Evolutionary conservation across 2,113 vertebrate species (phyloP).

Genomic region (Saccopteryx bilineata): DNA sequence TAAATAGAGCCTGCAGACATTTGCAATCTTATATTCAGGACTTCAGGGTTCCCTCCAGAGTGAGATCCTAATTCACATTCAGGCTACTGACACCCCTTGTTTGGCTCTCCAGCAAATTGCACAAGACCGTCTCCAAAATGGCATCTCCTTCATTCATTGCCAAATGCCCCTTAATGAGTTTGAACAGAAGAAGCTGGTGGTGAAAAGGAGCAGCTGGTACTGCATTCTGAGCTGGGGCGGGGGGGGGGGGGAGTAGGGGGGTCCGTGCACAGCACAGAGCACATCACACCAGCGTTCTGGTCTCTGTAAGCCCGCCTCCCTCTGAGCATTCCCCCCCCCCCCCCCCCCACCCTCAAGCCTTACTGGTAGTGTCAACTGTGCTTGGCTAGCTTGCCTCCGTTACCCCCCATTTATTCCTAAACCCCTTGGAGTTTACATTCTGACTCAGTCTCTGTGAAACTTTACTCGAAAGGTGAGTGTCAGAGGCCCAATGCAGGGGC

Average conservation of each 20-base stretch:
- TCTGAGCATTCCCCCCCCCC: no score
- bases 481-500: no score
- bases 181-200: not conserved
- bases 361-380: not conserved
- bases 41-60: not conserved
- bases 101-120: not conserved
- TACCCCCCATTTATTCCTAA: not conserved
- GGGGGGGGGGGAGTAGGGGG: no score
- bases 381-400: not conserved
- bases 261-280: not conserved
- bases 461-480: not conserved
- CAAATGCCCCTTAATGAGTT: not conserved
- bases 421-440: not conserved
- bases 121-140: not conserved
- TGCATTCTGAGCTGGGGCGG: not conserved
- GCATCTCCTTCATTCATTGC: not conserved
- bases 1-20: not conserved
- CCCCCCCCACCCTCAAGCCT: no score
- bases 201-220: not conserved
- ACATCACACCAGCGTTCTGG: not conserved
- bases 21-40: not conserved
- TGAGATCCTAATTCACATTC: fast-evolving
- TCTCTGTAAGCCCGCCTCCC: not conserved
- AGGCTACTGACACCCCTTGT: not conserved
- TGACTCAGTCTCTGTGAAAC: not conserved